Percentiles rank a stretch among this genome's conserved stretches.
Evolutionary conservation across 2,113 vertebrate genomes (phyloP).

Genomic region (Xiphorhynchus elegans): DNA sequence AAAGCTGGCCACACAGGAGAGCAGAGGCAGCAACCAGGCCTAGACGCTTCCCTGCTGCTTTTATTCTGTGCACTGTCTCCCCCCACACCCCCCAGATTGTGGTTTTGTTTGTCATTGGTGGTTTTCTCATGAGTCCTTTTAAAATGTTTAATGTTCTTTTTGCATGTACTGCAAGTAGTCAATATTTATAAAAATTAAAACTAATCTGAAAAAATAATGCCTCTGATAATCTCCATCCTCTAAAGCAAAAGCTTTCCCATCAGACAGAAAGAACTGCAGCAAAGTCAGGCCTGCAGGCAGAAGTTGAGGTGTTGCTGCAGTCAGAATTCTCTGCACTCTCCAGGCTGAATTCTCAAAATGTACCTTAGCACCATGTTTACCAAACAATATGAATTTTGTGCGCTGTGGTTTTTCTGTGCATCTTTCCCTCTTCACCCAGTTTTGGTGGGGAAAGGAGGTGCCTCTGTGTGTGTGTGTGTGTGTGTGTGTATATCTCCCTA

Average conservation of each 20-base stretch:
- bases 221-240: background rate
- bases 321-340: background rate
- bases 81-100: background rate
- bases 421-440: background rate
- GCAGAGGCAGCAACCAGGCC: background rate
- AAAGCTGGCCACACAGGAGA: background rate
- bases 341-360: conserved; percentile 23
- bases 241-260: conserved; percentile 32
- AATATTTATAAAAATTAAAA: background rate
- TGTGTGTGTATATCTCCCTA: conserved; percentile 5
- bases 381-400: background rate
- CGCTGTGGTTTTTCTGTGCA: background rate
- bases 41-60: conserved; percentile 37
- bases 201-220: background rate
- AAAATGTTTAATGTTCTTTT: background rate
- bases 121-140: background rate
- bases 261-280: background rate
- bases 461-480: background rate
- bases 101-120: background rate
- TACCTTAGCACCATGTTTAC: background rate
- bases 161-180: background rate
- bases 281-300: background rate
- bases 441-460: conserved; percentile 18
- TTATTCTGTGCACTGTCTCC: conserved; percentile 26
- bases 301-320: background rate